These are phyloP conservation scores for Steinernema carpocapsae DNA, from an alignment of 2,888 invertebrate genomes.

Conservation along the genomic window DNA sequence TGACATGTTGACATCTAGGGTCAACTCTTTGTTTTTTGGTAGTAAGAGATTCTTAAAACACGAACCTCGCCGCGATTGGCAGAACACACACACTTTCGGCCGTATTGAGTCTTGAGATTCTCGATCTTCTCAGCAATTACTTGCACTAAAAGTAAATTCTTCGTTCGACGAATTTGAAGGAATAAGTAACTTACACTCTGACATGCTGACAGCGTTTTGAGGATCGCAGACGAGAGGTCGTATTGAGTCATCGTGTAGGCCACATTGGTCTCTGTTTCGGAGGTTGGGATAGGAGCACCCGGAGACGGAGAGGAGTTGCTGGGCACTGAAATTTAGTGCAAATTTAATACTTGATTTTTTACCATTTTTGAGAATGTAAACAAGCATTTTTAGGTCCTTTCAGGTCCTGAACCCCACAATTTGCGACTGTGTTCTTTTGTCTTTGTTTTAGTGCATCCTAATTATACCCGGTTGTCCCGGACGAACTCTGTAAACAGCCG, in stretches of 20 bases:
- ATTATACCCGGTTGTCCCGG: too few relatives aligned
- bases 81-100: conserved; percentile 42
- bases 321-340: conserved; percentile 8
- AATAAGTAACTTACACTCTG: conserved; percentile 41
- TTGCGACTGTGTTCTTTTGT: too few relatives aligned
- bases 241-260: conserved; percentile 38
- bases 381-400: too few relatives aligned
- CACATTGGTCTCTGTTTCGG: conserved; percentile 35
- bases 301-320: conserved; percentile 28
- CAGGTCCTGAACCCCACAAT: not conserved
- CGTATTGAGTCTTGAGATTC: conserved; percentile 39
- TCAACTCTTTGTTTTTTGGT: too few relatives aligned
- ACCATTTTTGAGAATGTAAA: too few relatives aligned
- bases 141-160: conserved; percentile 41
- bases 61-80: conserved; percentile 19
- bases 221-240: conserved; percentile 48
- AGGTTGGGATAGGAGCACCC: conserved; percentile 38
- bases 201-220: conserved; percentile 47
- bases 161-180: not conserved
- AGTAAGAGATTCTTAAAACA: too few relatives aligned
- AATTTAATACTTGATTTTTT: too few relatives aligned
- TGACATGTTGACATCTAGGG: too few relatives aligned
- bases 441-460: too few relatives aligned
- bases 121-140: conserved; percentile 44
- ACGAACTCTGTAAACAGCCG: too few relatives aligned